Evolutionary conservation across 2,113 vertebrate species (phyloP).

Genomic region (Catharus bicknelli): DNA sequence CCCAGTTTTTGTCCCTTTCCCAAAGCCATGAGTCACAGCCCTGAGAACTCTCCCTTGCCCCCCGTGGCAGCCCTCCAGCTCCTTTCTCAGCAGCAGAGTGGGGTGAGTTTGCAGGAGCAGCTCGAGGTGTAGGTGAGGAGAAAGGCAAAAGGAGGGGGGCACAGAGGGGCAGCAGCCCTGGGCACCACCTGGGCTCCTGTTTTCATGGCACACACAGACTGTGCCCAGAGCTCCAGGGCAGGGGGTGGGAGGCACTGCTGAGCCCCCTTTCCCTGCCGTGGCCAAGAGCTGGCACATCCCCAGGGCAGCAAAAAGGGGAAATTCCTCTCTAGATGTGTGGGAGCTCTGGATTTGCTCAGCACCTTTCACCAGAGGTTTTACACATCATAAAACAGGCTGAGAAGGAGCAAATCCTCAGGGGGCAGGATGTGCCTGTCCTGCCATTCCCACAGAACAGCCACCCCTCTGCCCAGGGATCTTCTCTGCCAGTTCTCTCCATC

Average conservation of each 20-base stretch:
- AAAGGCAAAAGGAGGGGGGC: not conserved
- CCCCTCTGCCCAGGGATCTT: not conserved
- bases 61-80: not conserved
- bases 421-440: not conserved
- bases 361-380: not conserved
- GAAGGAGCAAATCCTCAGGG: not conserved
- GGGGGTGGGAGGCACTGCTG: not conserved
- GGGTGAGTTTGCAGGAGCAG: not conserved
- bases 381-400: accelerated
- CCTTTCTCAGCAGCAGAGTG: not conserved
- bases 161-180: not conserved
- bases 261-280: accelerated
- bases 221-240: not conserved
- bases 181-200: not conserved
- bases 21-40: not conserved
- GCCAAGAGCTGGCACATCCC: not conserved
- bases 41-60: accelerated
- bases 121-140: not conserved
- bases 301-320: not conserved
- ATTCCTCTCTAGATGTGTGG: not conserved
- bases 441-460: not conserved
- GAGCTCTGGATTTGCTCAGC: not conserved
- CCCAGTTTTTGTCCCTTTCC: not conserved
- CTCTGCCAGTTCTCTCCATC: not conserved
- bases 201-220: accelerated